Conservation (phyloP, 2,888 invertebrate genomes). For the Trachelus troglodyta region DNA sequence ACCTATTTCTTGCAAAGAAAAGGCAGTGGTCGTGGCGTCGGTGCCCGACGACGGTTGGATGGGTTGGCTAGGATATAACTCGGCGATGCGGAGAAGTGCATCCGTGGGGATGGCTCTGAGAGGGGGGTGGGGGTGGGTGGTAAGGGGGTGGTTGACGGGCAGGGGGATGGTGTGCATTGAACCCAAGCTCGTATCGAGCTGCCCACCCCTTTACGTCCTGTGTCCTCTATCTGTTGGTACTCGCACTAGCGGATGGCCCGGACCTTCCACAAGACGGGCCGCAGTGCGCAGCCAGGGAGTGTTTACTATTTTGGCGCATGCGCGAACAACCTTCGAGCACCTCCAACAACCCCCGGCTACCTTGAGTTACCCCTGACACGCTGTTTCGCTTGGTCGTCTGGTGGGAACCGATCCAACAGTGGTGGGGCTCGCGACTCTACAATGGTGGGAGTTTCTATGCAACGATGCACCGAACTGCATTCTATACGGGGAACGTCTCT, state of each 20-base stretch:
- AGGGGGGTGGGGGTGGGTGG: background rate
- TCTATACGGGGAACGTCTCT: background rate
- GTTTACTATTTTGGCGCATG: constrained; percentile 61
- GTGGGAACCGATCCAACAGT: constrained; percentile 27
- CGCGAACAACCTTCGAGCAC: constrained; percentile 32
- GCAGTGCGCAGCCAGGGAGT: constrained; percentile 63
- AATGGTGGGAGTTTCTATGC: constrained; percentile 13
- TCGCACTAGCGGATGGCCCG: constrained; percentile 41
- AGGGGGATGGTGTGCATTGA: constrained; percentile 56
- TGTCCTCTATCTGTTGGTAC: constrained; percentile 25
- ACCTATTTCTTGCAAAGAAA: background rate
- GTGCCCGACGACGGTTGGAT: background rate
- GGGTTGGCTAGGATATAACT: background rate
- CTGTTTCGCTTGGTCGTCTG: constrained; percentile 30
- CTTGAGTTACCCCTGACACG: constrained; percentile 29
- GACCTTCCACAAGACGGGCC: constrained; percentile 61
- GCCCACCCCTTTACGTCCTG: constrained; percentile 34
- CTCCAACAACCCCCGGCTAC: background rate
- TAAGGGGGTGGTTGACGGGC: constrained; percentile 10
- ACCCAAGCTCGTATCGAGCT: constrained; percentile 60
- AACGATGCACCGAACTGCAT: constrained; percentile 9
- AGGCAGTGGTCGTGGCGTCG: background rate
- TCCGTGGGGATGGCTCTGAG: constrained; percentile 16
- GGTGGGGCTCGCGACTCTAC: constrained; percentile 27
- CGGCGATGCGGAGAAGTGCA: constrained; percentile 34